Evolutionary conservation across 2,888 invertebrate genomes (phyloP), one percentile per base, ranked within the genome.

Genomic region (Yponomeuta evonymella): DNA sequence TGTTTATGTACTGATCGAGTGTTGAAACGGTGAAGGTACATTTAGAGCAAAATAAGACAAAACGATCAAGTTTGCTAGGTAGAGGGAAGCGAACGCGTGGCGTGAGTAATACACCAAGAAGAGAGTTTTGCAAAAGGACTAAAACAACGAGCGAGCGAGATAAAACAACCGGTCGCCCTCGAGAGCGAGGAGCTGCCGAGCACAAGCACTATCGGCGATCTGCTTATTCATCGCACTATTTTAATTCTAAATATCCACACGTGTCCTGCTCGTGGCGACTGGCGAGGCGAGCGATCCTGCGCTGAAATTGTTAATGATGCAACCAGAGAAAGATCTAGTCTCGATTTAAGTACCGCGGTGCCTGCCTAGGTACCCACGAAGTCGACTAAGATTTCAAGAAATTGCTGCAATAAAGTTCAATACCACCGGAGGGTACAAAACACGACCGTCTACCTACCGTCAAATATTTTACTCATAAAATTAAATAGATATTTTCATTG

Each of bases 171-270:
- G 70, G 64, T 43, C 67, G 29, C 51, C 70, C 69, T 51, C 65
- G 72, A 11, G 78, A 71, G 73, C 69, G 75, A 78, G 72, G 73
- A 76, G 78, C 36, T 29, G 63, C 62, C 30, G 6, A 43, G 43
- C 43, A 67, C 64, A 67, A 36, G 69, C 71, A 65, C 67, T 72
- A 72, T 72, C 71, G 72, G 70, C 72, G 73, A 72, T 81, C 78
- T 78, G 85, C 83, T 86, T 87, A 87, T 84, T 87, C 87, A 87
- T 84, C 77, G 79, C 77, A 85, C 87, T 87, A 87, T 87, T 87
- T 87, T 85, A 83, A 87, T 83, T 81, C 81, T 82, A 83, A 23
- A 81, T 58, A 83, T 82, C 80, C 84, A 83, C 84, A 83, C 86
- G 79, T 80, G 82, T 79, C 82, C 78, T 79, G 79, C 43, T 43